Conservation (phyloP, 2,113 vertebrate genomes). For the Hyla sarda region DNA sequence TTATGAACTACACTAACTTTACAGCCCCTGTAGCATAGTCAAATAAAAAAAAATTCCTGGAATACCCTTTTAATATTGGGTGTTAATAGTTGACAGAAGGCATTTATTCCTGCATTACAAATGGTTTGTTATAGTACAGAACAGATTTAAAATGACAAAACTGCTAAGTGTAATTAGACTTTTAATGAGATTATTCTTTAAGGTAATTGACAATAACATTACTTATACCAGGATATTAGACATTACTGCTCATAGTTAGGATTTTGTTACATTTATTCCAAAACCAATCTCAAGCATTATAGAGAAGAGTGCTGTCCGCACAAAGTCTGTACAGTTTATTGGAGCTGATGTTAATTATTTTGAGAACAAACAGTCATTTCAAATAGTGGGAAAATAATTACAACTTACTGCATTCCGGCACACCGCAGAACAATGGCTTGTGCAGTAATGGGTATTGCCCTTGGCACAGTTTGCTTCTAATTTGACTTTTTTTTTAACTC, state of each 20-base stretch:
- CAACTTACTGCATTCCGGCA: not conserved
- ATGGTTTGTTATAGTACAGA: not conserved
- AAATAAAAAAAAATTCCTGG: too few relatives aligned
- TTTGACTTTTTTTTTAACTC: not conserved
- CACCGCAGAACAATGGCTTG: not conserved
- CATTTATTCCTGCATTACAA: not conserved
- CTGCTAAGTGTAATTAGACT: not conserved
- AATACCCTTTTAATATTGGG: too few relatives aligned
- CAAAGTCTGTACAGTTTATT: not conserved
- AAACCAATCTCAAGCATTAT: not conserved
- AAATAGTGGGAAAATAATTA: constrained; percentile 40
- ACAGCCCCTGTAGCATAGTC: too few relatives aligned
- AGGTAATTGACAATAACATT: not conserved
- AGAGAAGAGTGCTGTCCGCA: not conserved
- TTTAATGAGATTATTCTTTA: constrained; percentile 1
- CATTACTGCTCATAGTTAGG: not conserved
- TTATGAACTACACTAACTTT: too few relatives aligned
- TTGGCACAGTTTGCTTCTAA: not conserved
- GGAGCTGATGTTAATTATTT: constrained; percentile 41
- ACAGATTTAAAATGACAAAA: not conserved
- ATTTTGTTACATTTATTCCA: not conserved
- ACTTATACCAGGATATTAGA: not conserved
- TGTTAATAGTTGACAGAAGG: too few relatives aligned
- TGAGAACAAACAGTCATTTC: constrained; percentile 18
- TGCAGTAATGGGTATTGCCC: not conserved